Evolutionary conservation across 2,113 vertebrate species (phyloP).

Genomic region (Tyto alba): DNA sequence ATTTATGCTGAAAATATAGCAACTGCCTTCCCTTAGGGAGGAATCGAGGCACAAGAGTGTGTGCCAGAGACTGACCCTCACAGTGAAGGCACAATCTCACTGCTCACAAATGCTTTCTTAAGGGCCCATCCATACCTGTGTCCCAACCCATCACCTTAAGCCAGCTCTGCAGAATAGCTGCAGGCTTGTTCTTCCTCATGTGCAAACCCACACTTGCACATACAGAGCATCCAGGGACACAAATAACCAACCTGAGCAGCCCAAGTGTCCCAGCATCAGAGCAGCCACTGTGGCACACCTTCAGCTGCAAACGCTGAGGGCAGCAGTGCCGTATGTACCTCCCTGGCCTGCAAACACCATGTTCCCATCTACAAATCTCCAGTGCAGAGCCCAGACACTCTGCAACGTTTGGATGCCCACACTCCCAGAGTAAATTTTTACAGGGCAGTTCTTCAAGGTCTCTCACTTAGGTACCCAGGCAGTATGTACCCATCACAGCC

Average conservation of each 20-base stretch:
- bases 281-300: not conserved
- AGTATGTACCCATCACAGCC: not conserved
- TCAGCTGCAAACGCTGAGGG: not conserved
- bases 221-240: not conserved
- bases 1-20: not conserved
- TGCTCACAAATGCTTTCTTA: not conserved
- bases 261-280: not conserved
- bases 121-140: not conserved
- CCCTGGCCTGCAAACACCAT: not conserved
- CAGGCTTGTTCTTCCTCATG: fast-evolving
- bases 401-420: not conserved
- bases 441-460: not conserved
- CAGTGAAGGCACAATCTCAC: not conserved
- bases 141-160: not conserved
- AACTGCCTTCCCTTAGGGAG: not conserved
- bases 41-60: not conserved
- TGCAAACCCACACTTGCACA: fast-evolving
- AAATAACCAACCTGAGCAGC: not conserved
- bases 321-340: not conserved
- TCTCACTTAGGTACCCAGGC: not conserved
- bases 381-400: not conserved
- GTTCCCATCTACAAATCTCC: not conserved
- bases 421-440: not conserved
- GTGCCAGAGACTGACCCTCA: not conserved
- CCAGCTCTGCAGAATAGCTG: not conserved